A percentile compares a stretch with the other conserved stretches of the same genome.
phyloP scores from a whole-genome alignment of 2,888 invertebrate species.

The Unio pictorum region DNA sequence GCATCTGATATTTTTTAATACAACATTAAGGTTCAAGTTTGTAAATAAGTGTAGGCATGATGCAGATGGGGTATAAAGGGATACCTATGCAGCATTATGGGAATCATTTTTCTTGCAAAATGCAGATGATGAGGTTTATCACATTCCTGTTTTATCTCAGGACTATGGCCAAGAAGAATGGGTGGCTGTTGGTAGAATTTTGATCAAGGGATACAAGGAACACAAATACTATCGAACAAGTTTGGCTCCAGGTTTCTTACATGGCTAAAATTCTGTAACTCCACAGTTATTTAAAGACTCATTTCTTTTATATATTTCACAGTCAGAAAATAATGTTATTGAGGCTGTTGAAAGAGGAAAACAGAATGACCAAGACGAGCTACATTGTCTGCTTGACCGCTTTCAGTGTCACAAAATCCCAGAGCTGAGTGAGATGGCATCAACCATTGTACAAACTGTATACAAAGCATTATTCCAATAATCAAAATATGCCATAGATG shows the following conservation, averaged over 20 bases:
- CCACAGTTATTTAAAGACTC: conserved; percentile 11
- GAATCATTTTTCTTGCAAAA: conserved; percentile 8
- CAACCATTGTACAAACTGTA: conserved; percentile 8
- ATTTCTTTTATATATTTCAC: conserved; percentile 10
- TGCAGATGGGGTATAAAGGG: conserved; percentile 15
- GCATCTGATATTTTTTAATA: conserved; percentile 4
- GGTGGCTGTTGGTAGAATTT: conserved; percentile 21
- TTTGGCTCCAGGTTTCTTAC: conserved; percentile 11
- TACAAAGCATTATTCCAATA: conserved; percentile 12
- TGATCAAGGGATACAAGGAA: conserved; percentile 16
- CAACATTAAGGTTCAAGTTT: conserved; percentile 7
- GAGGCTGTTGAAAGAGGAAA: conserved; percentile 5
- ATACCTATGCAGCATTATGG: conserved; percentile 18
- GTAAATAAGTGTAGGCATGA: conserved; percentile 13
- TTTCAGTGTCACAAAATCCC: conserved; percentile 9
- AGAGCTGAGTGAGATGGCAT: not conserved
- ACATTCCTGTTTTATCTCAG: conserved; percentile 10
- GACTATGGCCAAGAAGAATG: conserved; percentile 12
- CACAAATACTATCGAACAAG: conserved; percentile 12
- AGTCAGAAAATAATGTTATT: conserved; percentile 12
- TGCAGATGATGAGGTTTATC: conserved; percentile 15
- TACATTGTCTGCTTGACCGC: conserved; percentile 7
- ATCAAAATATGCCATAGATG: conserved; percentile 16
- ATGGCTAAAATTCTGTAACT: conserved; percentile 16
- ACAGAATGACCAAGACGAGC: conserved; percentile 3